Percentiles rank a stretch among this genome's conserved stretches.
phyloP scores from a whole-genome alignment of 2,797 vertebrate species.

The Kryptolebias ocellatus region DNA sequence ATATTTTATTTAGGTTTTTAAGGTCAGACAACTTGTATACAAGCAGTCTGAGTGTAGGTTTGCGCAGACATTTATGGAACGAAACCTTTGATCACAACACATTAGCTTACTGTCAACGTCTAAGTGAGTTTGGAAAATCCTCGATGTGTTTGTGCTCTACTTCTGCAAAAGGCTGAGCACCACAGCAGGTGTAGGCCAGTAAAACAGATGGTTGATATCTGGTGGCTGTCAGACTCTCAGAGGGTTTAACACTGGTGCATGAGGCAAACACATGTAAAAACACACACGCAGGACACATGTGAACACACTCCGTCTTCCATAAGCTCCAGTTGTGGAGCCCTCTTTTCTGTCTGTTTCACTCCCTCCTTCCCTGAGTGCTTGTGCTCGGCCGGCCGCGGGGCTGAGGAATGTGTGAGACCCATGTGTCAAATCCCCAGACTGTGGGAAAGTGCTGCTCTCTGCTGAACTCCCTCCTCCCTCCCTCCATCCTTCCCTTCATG shows the following conservation, averaged over 20 bases:
- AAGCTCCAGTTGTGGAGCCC: slow-evolving; percentile 78
- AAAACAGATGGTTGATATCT: slow-evolving; percentile 21
- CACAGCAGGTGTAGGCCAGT: slow-evolving; percentile 24
- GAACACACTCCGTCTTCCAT: slow-evolving; percentile 55
- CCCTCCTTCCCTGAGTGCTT: slow-evolving; percentile 67
- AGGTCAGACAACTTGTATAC: no score
- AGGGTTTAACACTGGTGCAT: slow-evolving; percentile 47
- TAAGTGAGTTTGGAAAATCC: slow-evolving; percentile 14
- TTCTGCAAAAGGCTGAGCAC: background rate
- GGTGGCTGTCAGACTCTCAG: background rate
- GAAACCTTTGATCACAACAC: background rate
- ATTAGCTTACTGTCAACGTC: slow-evolving; percentile 1
- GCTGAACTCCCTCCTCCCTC: slow-evolving; percentile 82
- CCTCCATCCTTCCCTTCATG: slow-evolving; percentile 43
- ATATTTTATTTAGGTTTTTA: no score
- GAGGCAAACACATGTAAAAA: slow-evolving; percentile 55
- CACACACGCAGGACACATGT: slow-evolving; percentile 51
- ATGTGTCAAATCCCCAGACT: slow-evolving; percentile 98
- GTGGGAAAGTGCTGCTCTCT: slow-evolving; percentile 99
- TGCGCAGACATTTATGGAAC: background rate
- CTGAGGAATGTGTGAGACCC: slow-evolving; percentile 97
- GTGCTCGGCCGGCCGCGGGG: slow-evolving; percentile 84
- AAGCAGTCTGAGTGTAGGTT: background rate
- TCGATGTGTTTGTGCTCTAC: slow-evolving; percentile 1
- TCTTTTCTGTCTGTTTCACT: slow-evolving; percentile 71